Base-by-base conservation (phyloP, 2,888 invertebrate species). In the Lottia scabra region DNA sequence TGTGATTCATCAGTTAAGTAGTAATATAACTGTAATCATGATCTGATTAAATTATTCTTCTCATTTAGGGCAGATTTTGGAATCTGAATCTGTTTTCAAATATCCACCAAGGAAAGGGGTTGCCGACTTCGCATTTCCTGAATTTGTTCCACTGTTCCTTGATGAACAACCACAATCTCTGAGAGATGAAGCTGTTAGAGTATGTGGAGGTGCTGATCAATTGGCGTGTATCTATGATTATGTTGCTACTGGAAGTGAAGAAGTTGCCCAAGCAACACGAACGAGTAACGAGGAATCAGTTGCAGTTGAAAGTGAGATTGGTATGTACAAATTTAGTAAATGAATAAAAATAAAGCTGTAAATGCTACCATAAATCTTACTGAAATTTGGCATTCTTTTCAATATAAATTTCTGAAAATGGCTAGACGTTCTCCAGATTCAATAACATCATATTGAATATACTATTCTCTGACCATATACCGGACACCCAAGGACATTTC, bases 201-300 rank as follows among this genome's bases (percentile, higher is more conserved):
- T 72, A 16, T 82, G 82, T 75, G 78, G 75, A 5, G 72, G 70
- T 1, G 8, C n/a, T 3, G 48, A 43, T 5, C 75, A 78, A 26
- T 44, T 66, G 12, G 68, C 75, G 15, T 82, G 82, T 70, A 75
- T 78, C 16, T 80, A 74, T 70, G 82, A 82, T 66, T 80, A 68
- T 62, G 46, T 77, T 13, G 79, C 74, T 12, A 77, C 78, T 1
- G 65, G 72, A 12, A 72, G 69, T 44, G 26, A 65, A 13, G 65
- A 48, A 1, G 64, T 80, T 6, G 80, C 80, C 3, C 26, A 45
- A 4, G 65, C 44, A 16, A 79, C 76, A 3, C 72, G 62, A 62
- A 13, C 26, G 16, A 23, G 63, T 2, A 30, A 70, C n/a, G 19
- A 23, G 2, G 63, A 38, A 15, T 69, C 73, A 26, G 65, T 66